Conservation (phyloP, 2,888 invertebrate species). For the Pimpla rufipes region DNA sequence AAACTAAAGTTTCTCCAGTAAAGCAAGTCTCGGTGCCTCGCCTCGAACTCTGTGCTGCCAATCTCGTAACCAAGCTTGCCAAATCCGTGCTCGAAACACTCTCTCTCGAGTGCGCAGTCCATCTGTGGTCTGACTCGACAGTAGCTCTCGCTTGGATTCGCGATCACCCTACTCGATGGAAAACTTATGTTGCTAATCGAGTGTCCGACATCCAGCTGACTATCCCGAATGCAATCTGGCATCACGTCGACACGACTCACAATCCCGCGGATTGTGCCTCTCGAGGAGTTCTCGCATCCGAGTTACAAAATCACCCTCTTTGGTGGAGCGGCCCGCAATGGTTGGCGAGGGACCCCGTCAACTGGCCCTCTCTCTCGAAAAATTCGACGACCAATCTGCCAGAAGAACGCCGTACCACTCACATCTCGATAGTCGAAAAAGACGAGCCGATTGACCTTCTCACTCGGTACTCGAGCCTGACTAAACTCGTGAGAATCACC, state of each 20-base stretch:
- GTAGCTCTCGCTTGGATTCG: slow-evolving; percentile 53
- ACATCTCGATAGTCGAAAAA: slow-evolving; percentile 1
- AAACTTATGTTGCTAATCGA: slow-evolving; percentile 57
- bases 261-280: slow-evolving; percentile 55
- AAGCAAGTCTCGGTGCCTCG: slow-evolving; percentile 38
- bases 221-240: slow-evolving; percentile 24
- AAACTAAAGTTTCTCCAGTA: slow-evolving; percentile 34
- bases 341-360: slow-evolving; percentile 15
- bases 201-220: slow-evolving; percentile 40
- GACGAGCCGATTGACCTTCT: slow-evolving; percentile 14
- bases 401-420: not conserved
- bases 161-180: slow-evolving; percentile 15
- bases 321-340: slow-evolving; percentile 62
- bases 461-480: slow-evolving; percentile 21
- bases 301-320: not conserved
- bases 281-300: not conserved
- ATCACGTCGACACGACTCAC: slow-evolving; percentile 41
- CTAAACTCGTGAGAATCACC: slow-evolving; percentile 15
- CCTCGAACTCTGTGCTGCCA: slow-evolving; percentile 43
- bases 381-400: not conserved
- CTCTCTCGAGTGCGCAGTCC: slow-evolving; percentile 6
- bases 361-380: slow-evolving; percentile 20
- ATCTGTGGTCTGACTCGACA: slow-evolving; percentile 60
- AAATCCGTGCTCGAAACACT: slow-evolving; percentile 15
- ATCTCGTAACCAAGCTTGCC: slow-evolving; percentile 23